These are phyloP conservation scores for Prunella himalayana DNA, from an alignment of 2,113 vertebrate species.

Conservation along the genomic window DNA sequence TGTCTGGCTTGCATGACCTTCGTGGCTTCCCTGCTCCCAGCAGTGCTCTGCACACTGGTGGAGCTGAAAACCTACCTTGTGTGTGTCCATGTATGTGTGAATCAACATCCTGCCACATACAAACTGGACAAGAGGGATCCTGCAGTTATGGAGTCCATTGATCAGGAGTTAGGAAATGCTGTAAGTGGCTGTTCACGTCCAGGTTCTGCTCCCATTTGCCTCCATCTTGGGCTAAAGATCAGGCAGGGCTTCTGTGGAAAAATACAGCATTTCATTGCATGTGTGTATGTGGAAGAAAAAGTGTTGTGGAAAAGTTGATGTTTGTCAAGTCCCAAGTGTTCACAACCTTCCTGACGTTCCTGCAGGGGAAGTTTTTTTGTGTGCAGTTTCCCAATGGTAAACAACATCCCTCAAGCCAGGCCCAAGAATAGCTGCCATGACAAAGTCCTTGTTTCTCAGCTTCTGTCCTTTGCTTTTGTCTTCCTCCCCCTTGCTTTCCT, in stretches of 20 bases:
- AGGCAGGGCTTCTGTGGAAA: background rate
- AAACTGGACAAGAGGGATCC: background rate
- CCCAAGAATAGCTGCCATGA: background rate
- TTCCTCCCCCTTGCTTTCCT: background rate
- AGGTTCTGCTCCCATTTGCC: background rate
- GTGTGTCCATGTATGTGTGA: fast-evolving
- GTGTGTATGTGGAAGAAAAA: background rate
- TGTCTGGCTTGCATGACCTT: background rate
- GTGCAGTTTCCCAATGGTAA: background rate
- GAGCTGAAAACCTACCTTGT: background rate
- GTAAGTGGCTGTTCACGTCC: background rate
- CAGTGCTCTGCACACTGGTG: background rate
- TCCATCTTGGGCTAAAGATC: background rate
- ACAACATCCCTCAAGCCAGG: background rate
- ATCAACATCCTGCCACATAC: background rate
- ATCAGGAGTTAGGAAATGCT: background rate
- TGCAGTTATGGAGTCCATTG: fast-evolving
- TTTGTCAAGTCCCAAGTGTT: background rate
- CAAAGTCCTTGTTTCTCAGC: background rate
- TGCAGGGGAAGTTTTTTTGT: background rate
- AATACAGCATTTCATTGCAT: background rate
- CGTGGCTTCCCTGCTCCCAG: background rate
- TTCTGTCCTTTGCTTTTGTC: background rate
- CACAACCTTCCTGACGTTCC: background rate
- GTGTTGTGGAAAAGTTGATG: background rate